Evolutionary conservation across 1,140 invertebrate genomes (phyloP).

Genomic region (Tetraneura akinire): DNA sequence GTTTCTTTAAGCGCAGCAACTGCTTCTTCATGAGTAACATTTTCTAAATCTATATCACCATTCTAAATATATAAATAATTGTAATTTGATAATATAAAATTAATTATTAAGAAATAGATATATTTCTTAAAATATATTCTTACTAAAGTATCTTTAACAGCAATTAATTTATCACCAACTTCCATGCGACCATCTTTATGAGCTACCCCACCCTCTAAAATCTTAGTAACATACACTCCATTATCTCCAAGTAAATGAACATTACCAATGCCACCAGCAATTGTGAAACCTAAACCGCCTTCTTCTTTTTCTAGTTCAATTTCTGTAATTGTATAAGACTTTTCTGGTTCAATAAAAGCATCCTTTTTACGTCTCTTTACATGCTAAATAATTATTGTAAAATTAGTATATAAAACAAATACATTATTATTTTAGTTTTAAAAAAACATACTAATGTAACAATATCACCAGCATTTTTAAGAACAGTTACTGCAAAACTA

Average conservation of each 20-base stretch:
- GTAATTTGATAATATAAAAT: too few species aligned
- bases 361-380: constrained; percentile 44
- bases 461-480: constrained; percentile 91
- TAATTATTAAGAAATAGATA: too few species aligned
- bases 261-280: constrained; percentile 95
- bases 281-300: constrained; percentile 94
- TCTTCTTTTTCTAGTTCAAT: constrained; percentile 90
- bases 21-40: constrained; percentile 96
- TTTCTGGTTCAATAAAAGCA: constrained; percentile 39
- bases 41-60: constrained; percentile 67
- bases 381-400: neutral
- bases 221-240: constrained; percentile 98
- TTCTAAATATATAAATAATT: constrained; percentile 41
- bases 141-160: constrained; percentile 83
- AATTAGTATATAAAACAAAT: constrained; percentile 1
- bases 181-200: constrained; percentile 86
- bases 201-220: constrained; percentile 97
- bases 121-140: constrained; percentile 65
- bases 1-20: constrained; percentile 94
- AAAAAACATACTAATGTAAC: constrained; percentile 72
- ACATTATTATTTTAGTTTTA: too few species aligned
- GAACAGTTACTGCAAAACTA: constrained; percentile 88
- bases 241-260: constrained; percentile 97
- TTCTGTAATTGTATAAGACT: constrained; percentile 60
- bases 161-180: constrained; percentile 93